Evolutionary conservation across 2,888 invertebrate species (phyloP).

Genomic region (Scotopteryx bipunctaria): DNA sequence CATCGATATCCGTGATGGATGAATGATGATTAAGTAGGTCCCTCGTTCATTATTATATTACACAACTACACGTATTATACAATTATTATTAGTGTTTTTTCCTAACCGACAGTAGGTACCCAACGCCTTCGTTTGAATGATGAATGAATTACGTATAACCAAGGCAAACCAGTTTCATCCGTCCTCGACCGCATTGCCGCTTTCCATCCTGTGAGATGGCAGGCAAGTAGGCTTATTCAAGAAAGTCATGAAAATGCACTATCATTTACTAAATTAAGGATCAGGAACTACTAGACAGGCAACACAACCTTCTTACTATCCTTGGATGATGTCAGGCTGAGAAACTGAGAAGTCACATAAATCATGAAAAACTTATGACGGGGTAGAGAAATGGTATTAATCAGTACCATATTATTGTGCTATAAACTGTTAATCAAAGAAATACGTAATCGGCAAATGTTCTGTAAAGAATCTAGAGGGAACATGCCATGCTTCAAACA

Average conservation of each 20-base stretch:
- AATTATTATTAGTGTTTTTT: too few relatives aligned
- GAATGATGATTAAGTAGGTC: too few relatives aligned
- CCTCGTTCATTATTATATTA: too few relatives aligned
- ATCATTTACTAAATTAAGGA: background rate
- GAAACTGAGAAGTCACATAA: too few relatives aligned
- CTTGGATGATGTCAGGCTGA: background rate
- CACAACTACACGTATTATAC: too few relatives aligned
- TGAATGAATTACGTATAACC: slow-evolving; percentile 8
- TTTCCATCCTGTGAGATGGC: slow-evolving; percentile 8
- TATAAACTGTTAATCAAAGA: too few relatives aligned
- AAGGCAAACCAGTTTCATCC: slow-evolving; percentile 19
- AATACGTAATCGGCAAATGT: too few relatives aligned
- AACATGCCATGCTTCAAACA: slow-evolving; percentile 56
- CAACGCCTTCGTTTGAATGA: background rate
- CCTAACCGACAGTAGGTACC: slow-evolving; percentile 3
- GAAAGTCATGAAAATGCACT: slow-evolving; percentile 1
- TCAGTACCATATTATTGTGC: too few relatives aligned
- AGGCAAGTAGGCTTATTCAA: background rate
- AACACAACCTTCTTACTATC: background rate
- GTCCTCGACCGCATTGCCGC: slow-evolving; percentile 11
- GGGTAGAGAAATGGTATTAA: background rate
- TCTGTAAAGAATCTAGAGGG: slow-evolving; percentile 20
- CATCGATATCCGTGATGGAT: slow-evolving; percentile 29
- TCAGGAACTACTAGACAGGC: too few relatives aligned
- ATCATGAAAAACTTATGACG: background rate